A percentile compares a stretch with the other conserved stretches of the same genome.
Evolutionary conservation across 2,888 invertebrate genomes (phyloP).

Genomic region (Linnaemya vulpina): DNA sequence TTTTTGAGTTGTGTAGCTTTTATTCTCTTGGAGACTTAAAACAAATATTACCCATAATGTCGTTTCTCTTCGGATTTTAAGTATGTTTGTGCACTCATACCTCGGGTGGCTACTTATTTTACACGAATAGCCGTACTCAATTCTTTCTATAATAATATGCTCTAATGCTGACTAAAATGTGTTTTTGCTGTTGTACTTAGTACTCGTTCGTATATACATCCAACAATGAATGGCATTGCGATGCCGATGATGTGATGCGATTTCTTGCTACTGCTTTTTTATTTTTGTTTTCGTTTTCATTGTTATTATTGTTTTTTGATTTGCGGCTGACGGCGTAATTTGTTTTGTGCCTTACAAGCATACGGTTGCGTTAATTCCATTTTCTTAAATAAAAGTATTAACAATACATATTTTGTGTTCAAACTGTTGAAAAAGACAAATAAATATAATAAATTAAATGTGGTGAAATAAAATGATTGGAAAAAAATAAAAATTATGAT

Average conservation of each 20-base stretch:
- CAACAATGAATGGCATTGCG: conserved; percentile 63
- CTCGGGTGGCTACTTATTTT: conserved; percentile 20
- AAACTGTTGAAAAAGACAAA: conserved; percentile 12
- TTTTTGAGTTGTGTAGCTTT: conserved; percentile 1
- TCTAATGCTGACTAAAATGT: conserved; percentile 29
- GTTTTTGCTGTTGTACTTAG: conserved; percentile 9
- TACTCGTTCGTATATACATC: conserved; percentile 33
- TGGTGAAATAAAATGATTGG: background rate
- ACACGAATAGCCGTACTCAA: conserved; percentile 26
- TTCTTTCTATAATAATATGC: conserved; percentile 23
- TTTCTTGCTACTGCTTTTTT: conserved; percentile 59
- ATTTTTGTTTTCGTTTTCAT: conserved; percentile 43
- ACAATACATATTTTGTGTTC: background rate
- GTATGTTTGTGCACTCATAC: background rate
- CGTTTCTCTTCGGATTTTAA: conserved; percentile 5
- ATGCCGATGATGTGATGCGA: conserved; percentile 63
- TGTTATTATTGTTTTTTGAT: conserved; percentile 58
- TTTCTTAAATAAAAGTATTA: conserved; percentile 44
- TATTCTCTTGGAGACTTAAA: conserved; percentile 8
- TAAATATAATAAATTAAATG: background rate
- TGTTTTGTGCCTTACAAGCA: conserved; percentile 74
- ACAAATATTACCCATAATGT: conserved; percentile 13
- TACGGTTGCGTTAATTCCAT: conserved; percentile 71
- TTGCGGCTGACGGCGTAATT: conserved; percentile 71
- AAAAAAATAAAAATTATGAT: background rate